Conservation (phyloP, 2,888 invertebrate species). For the Scaeva pyrastri region DNA sequence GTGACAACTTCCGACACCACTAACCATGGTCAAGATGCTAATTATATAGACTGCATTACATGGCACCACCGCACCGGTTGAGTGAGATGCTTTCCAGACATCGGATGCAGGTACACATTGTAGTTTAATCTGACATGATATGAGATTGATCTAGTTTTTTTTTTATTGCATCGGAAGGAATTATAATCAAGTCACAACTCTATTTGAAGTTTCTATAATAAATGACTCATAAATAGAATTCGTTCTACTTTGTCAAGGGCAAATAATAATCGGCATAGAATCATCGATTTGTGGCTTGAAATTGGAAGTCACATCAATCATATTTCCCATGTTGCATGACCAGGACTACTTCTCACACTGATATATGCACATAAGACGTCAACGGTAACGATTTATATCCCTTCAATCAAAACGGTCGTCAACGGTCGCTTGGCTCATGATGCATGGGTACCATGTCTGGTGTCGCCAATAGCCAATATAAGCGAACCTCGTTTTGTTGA, state of each 20-base stretch:
- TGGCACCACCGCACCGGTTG: neutral
- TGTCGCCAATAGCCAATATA: constrained; percentile 62
- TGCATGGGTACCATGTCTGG: constrained; percentile 23
- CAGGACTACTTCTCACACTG: neutral
- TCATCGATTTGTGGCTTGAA: constrained; percentile 60
- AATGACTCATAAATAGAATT: constrained; percentile 45
- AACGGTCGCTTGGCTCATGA: neutral
- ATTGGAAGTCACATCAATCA: constrained; percentile 61
- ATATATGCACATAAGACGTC: constrained; percentile 7
- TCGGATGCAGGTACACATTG: neutral
- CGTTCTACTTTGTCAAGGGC: constrained; percentile 18
- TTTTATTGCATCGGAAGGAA: neutral
- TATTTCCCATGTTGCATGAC: constrained; percentile 55
- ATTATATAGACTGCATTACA: neutral
- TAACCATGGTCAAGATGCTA: constrained; percentile 17
- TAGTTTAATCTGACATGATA: neutral
- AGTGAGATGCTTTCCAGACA: neutral
- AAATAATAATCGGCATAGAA: constrained; percentile 52
- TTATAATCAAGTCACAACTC: neutral
- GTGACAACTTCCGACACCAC: constrained; percentile 47
- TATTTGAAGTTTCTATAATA: neutral
- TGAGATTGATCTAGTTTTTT: neutral
- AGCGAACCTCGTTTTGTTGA: constrained; percentile 36
- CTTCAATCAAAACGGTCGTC: constrained; percentile 33
- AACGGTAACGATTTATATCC: constrained; percentile 56